phyloP scores from a whole-genome alignment of 1,140 invertebrate species.

The Hydropsyche tenuis region DNA sequence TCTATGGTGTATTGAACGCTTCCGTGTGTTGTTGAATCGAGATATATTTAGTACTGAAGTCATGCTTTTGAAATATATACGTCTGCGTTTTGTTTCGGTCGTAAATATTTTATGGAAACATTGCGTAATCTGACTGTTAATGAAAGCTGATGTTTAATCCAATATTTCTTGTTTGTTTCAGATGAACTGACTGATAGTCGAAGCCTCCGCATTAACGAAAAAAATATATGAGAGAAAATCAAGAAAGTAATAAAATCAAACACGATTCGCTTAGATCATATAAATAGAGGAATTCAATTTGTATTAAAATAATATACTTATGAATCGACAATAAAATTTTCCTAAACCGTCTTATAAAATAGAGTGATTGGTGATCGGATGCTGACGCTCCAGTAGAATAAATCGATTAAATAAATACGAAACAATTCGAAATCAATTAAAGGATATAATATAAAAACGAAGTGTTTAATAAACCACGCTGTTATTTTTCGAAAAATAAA shows the following conservation, averaged over 20 bases:
- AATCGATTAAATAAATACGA: background rate
- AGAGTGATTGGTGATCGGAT: background rate
- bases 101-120: constrained; percentile 10
- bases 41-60: constrained; percentile 31
- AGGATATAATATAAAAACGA: background rate
- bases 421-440: constrained; percentile 1
- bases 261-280: too few species aligned
- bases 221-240: background rate
- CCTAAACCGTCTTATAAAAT: background rate
- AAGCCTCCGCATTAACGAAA: background rate
- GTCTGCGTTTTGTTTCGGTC: background rate
- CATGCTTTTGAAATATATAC: constrained; percentile 27
- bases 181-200: constrained; percentile 19
- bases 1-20: background rate
- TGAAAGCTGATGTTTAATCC: background rate
- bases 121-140: too few species aligned
- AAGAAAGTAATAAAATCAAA: too few species aligned
- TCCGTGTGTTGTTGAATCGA: background rate
- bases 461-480: background rate
- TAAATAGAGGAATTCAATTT: background rate
- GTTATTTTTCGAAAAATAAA: constrained; percentile 18
- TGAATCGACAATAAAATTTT: constrained; percentile 35
- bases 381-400: constrained; percentile 1
- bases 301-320: constrained; percentile 17
- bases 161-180: background rate